Conservation (phyloP, 2,113 vertebrate species). For the Myotis yumanensis region DNA sequence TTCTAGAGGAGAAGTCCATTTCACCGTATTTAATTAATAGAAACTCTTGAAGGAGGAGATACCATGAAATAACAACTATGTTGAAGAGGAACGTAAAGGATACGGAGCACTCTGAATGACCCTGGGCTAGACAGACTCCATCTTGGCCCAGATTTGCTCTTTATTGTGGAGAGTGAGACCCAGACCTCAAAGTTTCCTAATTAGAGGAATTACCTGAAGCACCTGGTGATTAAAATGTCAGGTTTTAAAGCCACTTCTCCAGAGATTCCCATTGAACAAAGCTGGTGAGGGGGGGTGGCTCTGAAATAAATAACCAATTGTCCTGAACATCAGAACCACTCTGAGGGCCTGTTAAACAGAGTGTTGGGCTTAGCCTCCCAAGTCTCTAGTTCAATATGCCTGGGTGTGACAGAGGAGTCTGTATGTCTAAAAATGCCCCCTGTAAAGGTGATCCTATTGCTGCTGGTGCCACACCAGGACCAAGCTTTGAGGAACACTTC, state of each 20-base stretch:
- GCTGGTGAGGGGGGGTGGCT: too few species aligned
- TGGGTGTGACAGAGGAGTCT: background rate
- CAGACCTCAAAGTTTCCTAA: fast-evolving
- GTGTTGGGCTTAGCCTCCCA: fast-evolving
- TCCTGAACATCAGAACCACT: background rate
- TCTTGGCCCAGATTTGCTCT: background rate
- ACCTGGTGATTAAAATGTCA: background rate
- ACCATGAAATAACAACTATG: too few species aligned
- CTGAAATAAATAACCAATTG: background rate
- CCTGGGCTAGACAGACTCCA: background rate
- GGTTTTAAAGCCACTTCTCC: background rate
- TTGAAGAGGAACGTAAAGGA: background rate
- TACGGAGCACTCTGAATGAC: fast-evolving
- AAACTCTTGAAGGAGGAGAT: background rate
- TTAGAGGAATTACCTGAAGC: too few species aligned
- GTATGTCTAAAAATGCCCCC: too few species aligned
- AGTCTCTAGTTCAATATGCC: too few species aligned
- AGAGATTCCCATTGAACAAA: background rate
- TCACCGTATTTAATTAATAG: background rate
- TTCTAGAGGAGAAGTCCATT: background rate
- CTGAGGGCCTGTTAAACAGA: too few species aligned
- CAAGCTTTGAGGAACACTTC: background rate
- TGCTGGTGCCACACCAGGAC: fast-evolving
- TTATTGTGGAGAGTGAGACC: background rate
- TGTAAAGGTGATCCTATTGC: fast-evolving